A percentile compares a stretch with the other conserved stretches of the same genome.
Evolutionary conservation across 2,113 vertebrate species (phyloP).

Genomic region (Ceratotherium simum): DNA sequence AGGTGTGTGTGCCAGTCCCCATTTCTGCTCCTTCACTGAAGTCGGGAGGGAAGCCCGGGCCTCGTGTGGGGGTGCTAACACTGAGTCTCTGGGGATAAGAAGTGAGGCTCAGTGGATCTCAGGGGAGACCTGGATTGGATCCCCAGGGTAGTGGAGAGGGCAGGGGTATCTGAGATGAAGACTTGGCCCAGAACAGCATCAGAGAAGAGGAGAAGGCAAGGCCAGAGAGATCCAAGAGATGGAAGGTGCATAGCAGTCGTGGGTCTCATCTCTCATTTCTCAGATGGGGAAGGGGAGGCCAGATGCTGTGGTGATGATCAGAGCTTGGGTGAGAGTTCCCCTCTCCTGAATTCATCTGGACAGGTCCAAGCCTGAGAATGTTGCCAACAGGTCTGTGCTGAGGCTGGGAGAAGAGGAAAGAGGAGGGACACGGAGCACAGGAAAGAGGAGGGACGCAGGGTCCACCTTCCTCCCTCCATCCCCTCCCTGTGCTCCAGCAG

Average conservation of each 20-base stretch:
- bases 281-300: neutral
- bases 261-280: neutral
- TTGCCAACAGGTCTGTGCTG: neutral
- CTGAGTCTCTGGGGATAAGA: neutral
- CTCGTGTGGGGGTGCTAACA: fast-evolving
- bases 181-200: neutral
- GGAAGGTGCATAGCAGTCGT: neutral
- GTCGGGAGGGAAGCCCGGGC: neutral
- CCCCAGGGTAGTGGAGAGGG: neutral
- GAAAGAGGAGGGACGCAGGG: too few species aligned
- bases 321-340: neutral
- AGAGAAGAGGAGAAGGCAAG: neutral
- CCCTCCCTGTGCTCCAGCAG: neutral
- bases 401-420: neutral
- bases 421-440: too few species aligned
- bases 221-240: neutral
- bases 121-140: neutral
- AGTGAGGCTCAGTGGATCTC: neutral
- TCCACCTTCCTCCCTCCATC: too few species aligned
- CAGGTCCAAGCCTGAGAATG: neutral
- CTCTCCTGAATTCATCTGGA: neutral
- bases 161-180: neutral
- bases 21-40: neutral
- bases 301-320: neutral
- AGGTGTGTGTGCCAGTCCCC: fast-evolving